Percentiles rank a stretch among this genome's conserved stretches.
These are phyloP conservation scores for Scalopus aquaticus DNA, from an alignment of 2,113 vertebrate genomes.

Conservation along the genomic window DNA sequence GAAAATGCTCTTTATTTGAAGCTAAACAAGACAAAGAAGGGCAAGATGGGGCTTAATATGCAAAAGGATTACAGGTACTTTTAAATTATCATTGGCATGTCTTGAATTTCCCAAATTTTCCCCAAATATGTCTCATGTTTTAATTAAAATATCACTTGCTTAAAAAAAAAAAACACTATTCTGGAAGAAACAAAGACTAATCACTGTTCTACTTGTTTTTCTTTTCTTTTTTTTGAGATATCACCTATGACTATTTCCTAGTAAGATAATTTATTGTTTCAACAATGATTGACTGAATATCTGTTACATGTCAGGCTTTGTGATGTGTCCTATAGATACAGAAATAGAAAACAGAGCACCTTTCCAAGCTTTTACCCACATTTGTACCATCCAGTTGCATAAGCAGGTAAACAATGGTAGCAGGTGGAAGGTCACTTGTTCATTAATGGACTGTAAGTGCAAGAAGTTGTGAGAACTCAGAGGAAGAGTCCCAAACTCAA, in stretches of 20 bases:
- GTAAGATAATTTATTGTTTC: neutral
- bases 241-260: neutral
- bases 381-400: neutral
- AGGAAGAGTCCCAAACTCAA: neutral
- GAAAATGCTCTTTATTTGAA: neutral
- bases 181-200: neutral
- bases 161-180: neutral
- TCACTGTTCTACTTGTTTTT: neutral
- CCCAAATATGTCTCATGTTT: slow-evolving; percentile 22
- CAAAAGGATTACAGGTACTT: neutral
- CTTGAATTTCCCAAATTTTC: neutral
- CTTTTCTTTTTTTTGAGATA: neutral
- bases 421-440: accelerated
- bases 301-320: neutral
- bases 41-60: neutral
- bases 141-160: neutral
- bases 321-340: neutral
- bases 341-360: neutral
- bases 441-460: neutral
- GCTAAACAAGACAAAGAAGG: slow-evolving; percentile 16
- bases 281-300: neutral
- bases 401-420: neutral
- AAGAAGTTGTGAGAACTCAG: neutral
- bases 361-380: neutral
- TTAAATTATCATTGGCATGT: neutral